Evolutionary conservation across 2,888 invertebrate species (phyloP).

Genomic region (Pseudococcus jackbeardsleyi): DNA sequence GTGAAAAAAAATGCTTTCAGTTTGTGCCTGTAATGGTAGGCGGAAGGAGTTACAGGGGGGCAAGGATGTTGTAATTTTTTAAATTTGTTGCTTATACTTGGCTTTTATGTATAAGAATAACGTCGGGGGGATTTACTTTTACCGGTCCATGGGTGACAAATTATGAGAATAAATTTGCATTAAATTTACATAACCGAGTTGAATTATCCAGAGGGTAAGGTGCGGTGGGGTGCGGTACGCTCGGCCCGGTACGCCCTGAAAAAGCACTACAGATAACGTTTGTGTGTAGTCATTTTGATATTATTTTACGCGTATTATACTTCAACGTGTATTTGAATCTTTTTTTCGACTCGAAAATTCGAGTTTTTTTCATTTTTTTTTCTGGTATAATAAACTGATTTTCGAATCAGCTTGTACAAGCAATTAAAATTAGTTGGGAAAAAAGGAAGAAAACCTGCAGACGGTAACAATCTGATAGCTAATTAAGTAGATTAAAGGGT

Average conservation of each 20-base stretch:
- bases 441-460: conserved; percentile 30
- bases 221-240: neutral
- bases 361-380: neutral
- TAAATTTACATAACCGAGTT: conserved; percentile 57
- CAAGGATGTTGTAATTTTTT: conserved; percentile 29
- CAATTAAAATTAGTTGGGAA: conserved; percentile 13
- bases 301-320: conserved; percentile 54
- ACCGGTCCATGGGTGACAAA: conserved; percentile 60
- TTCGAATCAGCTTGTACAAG: conserved; percentile 2
- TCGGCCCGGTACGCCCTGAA: neutral
- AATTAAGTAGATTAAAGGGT: conserved; percentile 65
- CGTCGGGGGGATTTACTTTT: conserved; percentile 41
- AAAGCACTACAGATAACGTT: conserved; percentile 53
- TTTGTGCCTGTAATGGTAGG: neutral
- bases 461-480: conserved; percentile 63
- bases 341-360: neutral
- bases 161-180: conserved; percentile 64
- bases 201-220: neutral
- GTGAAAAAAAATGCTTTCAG: neutral
- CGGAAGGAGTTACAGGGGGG: neutral
- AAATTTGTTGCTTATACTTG: conserved; percentile 55
- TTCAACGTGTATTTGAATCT: conserved; percentile 39
- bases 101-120: conserved; percentile 47
- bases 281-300: conserved; percentile 51
- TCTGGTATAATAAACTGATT: neutral